Conservation (phyloP, 1,140 invertebrate genomes). For the Pseudomyrmex gracilis region DNA sequence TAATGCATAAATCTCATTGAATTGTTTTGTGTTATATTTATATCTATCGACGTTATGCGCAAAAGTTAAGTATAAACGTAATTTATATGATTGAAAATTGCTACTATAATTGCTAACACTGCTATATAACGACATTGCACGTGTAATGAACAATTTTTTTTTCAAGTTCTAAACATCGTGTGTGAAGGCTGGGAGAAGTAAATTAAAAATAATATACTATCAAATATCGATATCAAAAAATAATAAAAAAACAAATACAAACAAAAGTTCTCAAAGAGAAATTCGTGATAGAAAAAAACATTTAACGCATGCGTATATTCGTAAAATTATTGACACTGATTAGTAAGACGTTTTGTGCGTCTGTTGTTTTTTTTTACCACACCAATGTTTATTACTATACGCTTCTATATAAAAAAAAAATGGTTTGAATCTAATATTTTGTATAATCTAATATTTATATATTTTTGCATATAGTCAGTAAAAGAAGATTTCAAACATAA, state of each 20-base stretch:
- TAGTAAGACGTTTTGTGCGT: constrained; percentile 43
- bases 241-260: constrained; percentile 13
- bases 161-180: constrained; percentile 1
- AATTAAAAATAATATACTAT: background rate
- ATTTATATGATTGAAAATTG: background rate
- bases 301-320: constrained; percentile 30
- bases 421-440: too few species aligned
- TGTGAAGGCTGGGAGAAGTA: constrained; percentile 35
- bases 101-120: background rate
- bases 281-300: constrained; percentile 40
- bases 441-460: too few species aligned
- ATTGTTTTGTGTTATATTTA: background rate
- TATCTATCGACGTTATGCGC: background rate
- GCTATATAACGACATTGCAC: background rate
- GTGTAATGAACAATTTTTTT: constrained; percentile 21
- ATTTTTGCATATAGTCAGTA: too few species aligned
- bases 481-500: too few species aligned
- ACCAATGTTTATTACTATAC: too few species aligned
- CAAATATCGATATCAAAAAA: constrained; percentile 12
- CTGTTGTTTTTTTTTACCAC: too few species aligned
- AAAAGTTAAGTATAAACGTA: constrained; percentile 4
- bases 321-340: constrained; percentile 37
- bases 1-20: background rate
- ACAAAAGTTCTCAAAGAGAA: constrained; percentile 21
- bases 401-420: too few species aligned